phyloP scores from a whole-genome alignment of 2,797 vertebrate genomes.

The Amblyopsis hoosieri region DNA sequence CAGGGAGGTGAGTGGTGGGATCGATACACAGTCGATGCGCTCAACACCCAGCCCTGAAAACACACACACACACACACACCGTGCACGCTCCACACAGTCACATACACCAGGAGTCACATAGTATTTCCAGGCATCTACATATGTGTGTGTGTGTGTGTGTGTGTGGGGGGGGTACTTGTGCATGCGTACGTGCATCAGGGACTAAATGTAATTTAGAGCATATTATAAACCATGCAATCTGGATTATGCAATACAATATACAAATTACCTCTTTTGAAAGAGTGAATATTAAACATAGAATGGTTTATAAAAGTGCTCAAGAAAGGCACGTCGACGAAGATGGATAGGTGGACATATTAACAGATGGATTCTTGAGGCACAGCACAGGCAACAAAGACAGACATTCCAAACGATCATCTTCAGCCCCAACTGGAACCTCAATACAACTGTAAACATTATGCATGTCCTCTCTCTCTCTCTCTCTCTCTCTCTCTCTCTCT shows the following conservation, averaged over 20 bases:
- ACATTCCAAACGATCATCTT: conserved; percentile 70
- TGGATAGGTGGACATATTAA: conserved; percentile 67
- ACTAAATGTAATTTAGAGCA: conserved; percentile 50
- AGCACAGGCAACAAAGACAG: conserved; percentile 72
- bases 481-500: conserved; percentile 31
- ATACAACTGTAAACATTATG: conserved; percentile 70
- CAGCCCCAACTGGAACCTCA: conserved; percentile 60
- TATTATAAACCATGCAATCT: background rate
- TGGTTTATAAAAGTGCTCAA: conserved; percentile 67
- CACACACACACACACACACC: conserved; percentile 40
- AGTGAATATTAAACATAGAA: conserved; percentile 64
- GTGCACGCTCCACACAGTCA: conserved; percentile 20
- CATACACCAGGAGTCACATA: conserved; percentile 45
- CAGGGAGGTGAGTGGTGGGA: conserved; percentile 84
- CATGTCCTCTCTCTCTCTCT: conserved; percentile 49
- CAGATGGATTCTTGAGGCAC: conserved; percentile 63
- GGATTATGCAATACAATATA: conserved; percentile 57
- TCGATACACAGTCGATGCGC: conserved; percentile 84
- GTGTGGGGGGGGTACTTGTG: conserved; percentile 66
- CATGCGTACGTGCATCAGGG: conserved; percentile 54
- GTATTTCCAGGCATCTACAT: conserved; percentile 64
- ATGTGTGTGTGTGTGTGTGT: conserved; percentile 35
- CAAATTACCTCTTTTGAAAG: conserved; percentile 70
- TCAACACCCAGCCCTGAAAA: conserved; percentile 79
- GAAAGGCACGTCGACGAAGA: conserved; percentile 58